phyloP scores from a whole-genome alignment of 2,888 invertebrate genomes.

The Torymus auratus region DNA sequence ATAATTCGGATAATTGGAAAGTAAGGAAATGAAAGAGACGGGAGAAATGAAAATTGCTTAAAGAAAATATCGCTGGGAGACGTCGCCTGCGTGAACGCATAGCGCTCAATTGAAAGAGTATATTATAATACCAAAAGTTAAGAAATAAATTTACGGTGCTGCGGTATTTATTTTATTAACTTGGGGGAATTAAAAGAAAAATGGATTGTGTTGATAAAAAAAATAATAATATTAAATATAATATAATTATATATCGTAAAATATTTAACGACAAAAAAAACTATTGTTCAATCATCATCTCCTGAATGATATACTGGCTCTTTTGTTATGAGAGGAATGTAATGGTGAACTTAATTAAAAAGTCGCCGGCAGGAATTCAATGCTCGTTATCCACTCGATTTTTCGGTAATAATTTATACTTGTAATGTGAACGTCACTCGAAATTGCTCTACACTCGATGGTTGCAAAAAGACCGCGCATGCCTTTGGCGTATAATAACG shows the following conservation, averaged over 20 bases:
- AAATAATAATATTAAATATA: too few species aligned
- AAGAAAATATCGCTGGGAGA: conserved; percentile 7
- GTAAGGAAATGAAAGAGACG: conserved; percentile 2
- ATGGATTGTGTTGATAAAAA: too few species aligned
- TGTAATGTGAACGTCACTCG: conserved; percentile 24
- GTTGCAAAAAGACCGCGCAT: not conserved
- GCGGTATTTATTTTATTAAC: too few species aligned
- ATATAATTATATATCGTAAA: not conserved
- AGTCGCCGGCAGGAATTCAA: conserved; percentile 28
- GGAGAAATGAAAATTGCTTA: not conserved
- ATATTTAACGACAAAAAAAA: conserved; percentile 13
- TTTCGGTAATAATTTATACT: conserved; percentile 42
- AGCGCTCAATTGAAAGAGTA: too few species aligned
- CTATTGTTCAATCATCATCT: not conserved
- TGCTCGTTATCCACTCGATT: conserved; percentile 36
- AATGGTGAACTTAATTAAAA: conserved; percentile 39
- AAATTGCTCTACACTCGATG: conserved; percentile 3
- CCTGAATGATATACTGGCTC: not conserved
- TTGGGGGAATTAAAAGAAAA: too few species aligned
- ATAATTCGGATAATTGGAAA: conserved; percentile 27
- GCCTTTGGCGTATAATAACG: conserved; percentile 21
- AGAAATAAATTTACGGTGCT: too few species aligned
- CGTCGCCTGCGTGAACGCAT: too few species aligned
- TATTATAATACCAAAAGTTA: too few species aligned
- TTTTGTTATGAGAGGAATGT: conserved; percentile 17